Percentiles rank a stretch among this genome's conserved stretches.
phyloP scores from a whole-genome alignment of 1,140 invertebrate species.

The Antheraea pernyi region DNA sequence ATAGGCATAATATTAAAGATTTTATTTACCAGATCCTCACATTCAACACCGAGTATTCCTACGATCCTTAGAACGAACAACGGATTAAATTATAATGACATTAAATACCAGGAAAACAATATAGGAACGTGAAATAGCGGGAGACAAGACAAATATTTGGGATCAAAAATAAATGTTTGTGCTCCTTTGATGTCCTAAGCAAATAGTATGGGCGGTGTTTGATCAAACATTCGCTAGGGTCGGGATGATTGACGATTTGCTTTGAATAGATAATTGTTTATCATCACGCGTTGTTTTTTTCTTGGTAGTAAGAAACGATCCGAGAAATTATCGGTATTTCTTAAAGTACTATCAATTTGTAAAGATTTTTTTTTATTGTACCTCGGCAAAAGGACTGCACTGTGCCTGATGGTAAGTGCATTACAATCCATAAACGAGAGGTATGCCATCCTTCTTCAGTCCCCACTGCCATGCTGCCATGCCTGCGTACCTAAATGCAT shows the following conservation, averaged over 20 bases:
- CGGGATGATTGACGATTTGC: slow-evolving; percentile 24
- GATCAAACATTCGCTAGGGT: slow-evolving; percentile 24
- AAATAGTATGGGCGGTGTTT: slow-evolving; percentile 27
- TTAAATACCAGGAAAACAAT: slow-evolving; percentile 10
- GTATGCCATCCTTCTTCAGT: too few species aligned
- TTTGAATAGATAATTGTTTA: slow-evolving; percentile 12
- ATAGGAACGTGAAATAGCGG: slow-evolving; percentile 2
- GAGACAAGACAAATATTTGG: slow-evolving; percentile 33
- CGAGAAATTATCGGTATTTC: too few species aligned
- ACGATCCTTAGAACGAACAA: background rate
- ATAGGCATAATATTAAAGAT: too few species aligned
- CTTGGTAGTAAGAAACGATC: background rate
- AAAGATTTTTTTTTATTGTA: too few species aligned
- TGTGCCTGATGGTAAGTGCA: too few species aligned
- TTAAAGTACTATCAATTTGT: too few species aligned
- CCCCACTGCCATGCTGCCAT: too few species aligned
- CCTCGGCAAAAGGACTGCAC: too few species aligned
- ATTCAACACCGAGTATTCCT: background rate
- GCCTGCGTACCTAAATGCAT: too few species aligned
- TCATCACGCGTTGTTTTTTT: background rate
- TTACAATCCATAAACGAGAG: too few species aligned
- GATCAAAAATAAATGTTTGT: slow-evolving; percentile 36
- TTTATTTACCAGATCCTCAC: too few species aligned
- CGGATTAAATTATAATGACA: background rate
- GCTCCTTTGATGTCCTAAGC: slow-evolving; percentile 36